Percentiles rank a stretch among this genome's conserved stretches.
Evolutionary conservation across 2,797 vertebrate species (phyloP).

Genomic region (Euthynnus affinis): DNA sequence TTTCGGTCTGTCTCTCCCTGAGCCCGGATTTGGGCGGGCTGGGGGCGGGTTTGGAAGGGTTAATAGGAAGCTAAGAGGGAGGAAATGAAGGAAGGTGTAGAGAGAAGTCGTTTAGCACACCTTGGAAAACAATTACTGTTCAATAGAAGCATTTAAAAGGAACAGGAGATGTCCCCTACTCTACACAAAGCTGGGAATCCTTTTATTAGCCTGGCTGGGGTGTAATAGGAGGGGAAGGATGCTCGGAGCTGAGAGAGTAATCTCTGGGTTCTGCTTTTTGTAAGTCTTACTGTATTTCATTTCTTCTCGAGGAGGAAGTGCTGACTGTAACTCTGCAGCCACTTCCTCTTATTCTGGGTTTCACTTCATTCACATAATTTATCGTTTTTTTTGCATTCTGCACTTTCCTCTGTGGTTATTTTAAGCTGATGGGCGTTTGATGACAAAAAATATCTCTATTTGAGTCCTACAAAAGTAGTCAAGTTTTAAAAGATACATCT

Average conservation of each 20-base stretch:
- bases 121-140: slow-evolving; percentile 58
- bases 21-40: slow-evolving; percentile 66
- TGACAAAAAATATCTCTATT: not conserved
- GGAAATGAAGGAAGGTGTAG: slow-evolving; percentile 50
- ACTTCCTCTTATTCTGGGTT: not conserved
- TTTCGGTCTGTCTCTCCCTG: slow-evolving; percentile 63
- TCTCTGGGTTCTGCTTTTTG: slow-evolving; percentile 19
- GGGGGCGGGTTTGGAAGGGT: slow-evolving; percentile 72
- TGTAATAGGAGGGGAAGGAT: slow-evolving; percentile 25
- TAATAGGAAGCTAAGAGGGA: slow-evolving; percentile 75
- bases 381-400: too few relatives aligned
- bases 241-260: slow-evolving; percentile 21
- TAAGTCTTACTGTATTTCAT: slow-evolving; percentile 1
- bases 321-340: not conserved
- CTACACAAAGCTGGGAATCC: slow-evolving; percentile 72
- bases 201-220: slow-evolving; percentile 61
- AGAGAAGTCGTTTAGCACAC: slow-evolving; percentile 45
- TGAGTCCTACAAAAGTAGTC: too few relatives aligned
- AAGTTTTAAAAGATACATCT: too few relatives aligned
- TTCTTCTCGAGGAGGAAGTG: slow-evolving; percentile 1
- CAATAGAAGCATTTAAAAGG: slow-evolving; percentile 30
- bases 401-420: not conserved
- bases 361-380: not conserved
- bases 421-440: not conserved
- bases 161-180: slow-evolving; percentile 41